Evolutionary conservation across 1,140 invertebrate species (phyloP).

Genomic region (Augochlora pura): DNA sequence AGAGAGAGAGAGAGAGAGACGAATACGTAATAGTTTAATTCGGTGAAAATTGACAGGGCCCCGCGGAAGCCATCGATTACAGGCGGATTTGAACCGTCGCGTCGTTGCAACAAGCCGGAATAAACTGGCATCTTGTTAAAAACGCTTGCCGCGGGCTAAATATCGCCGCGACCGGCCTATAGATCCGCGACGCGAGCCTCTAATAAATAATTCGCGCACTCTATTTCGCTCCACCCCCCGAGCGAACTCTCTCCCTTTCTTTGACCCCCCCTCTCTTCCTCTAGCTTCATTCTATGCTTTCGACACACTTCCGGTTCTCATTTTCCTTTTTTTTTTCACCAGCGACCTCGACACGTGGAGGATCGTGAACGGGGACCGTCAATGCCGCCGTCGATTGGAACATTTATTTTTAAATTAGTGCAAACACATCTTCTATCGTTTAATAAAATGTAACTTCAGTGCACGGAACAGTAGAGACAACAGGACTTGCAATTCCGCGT

Average conservation of each 20-base stretch:
- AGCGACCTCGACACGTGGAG: slow-evolving; percentile 8
- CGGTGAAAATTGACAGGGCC: not conserved
- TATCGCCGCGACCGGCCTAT: not conserved
- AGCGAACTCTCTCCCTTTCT: not conserved
- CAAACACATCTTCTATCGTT: no score
- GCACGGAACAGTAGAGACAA: no score
- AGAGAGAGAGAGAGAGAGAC: no score
- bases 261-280: not conserved
- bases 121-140: slow-evolving; percentile 11
- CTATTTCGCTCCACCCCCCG: slow-evolving; percentile 1
- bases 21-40: no score
- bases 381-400: no score
- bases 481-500: no score
- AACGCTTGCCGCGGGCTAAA: not conserved
- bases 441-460: no score
- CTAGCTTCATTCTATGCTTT: no score
- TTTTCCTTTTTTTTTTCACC: not conserved
- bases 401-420: no score
- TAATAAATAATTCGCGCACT: slow-evolving; percentile 22
- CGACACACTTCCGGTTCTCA: no score
- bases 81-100: not conserved
- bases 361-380: no score
- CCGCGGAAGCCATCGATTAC: not conserved
- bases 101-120: not conserved
- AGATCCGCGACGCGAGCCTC: not conserved